phyloP scores from a whole-genome alignment of 2,113 vertebrate genomes.

The Himantopus leucocephalus region DNA sequence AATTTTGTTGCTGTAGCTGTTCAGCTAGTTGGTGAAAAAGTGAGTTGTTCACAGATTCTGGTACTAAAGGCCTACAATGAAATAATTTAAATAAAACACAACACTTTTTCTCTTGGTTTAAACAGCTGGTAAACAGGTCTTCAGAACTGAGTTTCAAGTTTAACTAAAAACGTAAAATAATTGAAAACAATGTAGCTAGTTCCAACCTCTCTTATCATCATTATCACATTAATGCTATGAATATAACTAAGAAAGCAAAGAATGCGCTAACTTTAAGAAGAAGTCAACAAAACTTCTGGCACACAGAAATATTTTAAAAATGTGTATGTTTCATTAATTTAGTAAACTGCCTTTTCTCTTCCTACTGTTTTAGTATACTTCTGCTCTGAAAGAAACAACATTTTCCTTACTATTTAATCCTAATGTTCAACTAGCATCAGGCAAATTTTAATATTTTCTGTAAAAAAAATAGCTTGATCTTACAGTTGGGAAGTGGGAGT shows the following conservation, averaged over 20 bases:
- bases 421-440: background rate
- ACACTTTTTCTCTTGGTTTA: background rate
- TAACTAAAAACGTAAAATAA: background rate
- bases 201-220: background rate
- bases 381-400: background rate
- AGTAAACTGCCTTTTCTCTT: background rate
- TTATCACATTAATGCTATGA: background rate
- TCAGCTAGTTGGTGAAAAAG: conserved; percentile 97
- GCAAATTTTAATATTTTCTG: background rate
- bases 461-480: conserved; percentile 67
- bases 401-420: background rate
- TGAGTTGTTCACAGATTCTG: conserved; percentile 96
- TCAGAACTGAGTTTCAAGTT: background rate
- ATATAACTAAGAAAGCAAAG: background rate
- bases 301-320: background rate
- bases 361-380: background rate
- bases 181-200: background rate
- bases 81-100: background rate
- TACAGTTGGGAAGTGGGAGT: conserved; percentile 87
- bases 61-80: conserved; percentile 86
- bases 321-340: background rate
- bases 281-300: background rate
- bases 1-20: conserved; percentile 95
- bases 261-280: background rate
- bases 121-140: background rate